Conservation (phyloP, 2,113 vertebrate species). For the Tapirus terrestris region DNA sequence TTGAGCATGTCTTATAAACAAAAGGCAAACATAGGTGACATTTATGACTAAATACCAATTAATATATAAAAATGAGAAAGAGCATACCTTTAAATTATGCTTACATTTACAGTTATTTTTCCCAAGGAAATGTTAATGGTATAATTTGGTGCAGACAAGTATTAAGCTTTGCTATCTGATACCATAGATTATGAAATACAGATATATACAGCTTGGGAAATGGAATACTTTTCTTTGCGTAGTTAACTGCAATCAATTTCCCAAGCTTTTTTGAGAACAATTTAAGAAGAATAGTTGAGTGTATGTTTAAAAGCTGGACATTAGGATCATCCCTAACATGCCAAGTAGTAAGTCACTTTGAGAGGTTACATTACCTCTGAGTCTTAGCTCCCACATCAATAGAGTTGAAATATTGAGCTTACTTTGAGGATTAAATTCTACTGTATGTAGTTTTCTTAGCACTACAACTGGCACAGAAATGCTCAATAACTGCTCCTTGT, state of each 20-base stretch:
- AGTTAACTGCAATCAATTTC: background rate
- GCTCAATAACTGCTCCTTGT: background rate
- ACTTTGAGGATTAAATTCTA: conserved; percentile 19
- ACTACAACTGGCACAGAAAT: background rate
- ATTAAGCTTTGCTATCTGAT: background rate
- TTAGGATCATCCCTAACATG: background rate
- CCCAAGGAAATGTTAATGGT: background rate
- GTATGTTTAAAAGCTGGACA: background rate
- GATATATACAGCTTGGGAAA: background rate
- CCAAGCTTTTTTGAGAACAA: background rate
- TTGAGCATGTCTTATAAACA: background rate
- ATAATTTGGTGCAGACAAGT: background rate
- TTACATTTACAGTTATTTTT: background rate
- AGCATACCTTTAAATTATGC: background rate
- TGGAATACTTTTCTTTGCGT: background rate
- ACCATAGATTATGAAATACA: background rate
- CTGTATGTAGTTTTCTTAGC: background rate
- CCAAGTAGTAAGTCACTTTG: background rate
- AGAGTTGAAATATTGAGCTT: background rate
- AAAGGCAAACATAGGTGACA: background rate
- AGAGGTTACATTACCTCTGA: background rate
- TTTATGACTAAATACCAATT: background rate
- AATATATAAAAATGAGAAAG: background rate
- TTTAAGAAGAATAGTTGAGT: background rate
- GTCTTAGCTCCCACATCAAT: background rate